Percentiles rank a stretch among this genome's conserved stretches.
These are phyloP conservation scores for Rostratula benghalensis DNA, from an alignment of 2,113 vertebrate genomes.

Conservation along the genomic window DNA sequence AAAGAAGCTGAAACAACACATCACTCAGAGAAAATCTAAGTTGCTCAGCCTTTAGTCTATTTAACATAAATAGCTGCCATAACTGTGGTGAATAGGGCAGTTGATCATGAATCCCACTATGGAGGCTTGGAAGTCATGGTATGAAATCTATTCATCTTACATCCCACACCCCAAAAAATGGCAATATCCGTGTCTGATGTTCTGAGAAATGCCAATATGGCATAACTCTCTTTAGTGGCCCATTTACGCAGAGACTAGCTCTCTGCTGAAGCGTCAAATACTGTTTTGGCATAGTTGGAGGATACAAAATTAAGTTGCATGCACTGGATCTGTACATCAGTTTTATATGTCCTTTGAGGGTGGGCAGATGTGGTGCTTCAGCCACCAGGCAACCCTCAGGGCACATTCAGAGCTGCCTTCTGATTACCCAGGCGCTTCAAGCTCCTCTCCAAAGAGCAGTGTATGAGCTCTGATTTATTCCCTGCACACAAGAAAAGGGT, in stretches of 20 bases:
- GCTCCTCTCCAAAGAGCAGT: background rate
- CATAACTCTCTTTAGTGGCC: background rate
- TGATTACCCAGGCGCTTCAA: background rate
- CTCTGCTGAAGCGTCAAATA: background rate
- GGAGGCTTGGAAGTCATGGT: constrained; percentile 53
- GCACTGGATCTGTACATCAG: background rate
- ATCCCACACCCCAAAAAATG: constrained; percentile 31
- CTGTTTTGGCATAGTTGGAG: background rate
- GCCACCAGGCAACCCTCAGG: background rate
- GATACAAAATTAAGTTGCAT: background rate
- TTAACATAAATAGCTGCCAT: constrained; percentile 56
- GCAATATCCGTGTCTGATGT: background rate
- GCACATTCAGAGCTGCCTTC: background rate
- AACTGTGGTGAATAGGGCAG: constrained; percentile 26
- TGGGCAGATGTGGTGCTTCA: background rate
- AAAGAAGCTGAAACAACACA: constrained; percentile 25
- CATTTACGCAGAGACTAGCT: background rate
- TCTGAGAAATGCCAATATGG: background rate
- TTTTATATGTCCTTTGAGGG: background rate
- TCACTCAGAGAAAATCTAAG: background rate
- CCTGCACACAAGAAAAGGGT: background rate
- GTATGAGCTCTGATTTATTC: background rate
- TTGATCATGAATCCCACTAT: constrained; percentile 23
- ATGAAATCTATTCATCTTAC: constrained; percentile 42
- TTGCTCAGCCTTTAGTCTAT: constrained; percentile 1